These are phyloP conservation scores for Hirtodrosophila alboralis DNA, from an alignment of 2,888 invertebrate genomes.

Conservation along the genomic window DNA sequence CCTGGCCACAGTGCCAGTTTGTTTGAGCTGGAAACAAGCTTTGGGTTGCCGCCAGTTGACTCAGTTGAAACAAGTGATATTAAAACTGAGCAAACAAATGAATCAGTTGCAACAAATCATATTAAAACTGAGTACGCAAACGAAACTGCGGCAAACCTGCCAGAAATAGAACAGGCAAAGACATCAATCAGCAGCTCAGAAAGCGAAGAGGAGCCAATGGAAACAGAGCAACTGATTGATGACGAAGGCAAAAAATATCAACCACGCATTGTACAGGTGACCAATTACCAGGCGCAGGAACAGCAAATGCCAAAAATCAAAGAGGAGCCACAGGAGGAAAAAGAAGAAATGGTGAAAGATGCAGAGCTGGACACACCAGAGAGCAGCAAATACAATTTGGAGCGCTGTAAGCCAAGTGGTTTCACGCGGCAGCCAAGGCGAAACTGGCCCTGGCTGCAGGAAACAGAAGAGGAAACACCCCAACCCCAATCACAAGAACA, in stretches of 20 bases:
- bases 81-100: conserved; percentile 5
- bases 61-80: neutral
- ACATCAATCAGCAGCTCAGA: conserved; percentile 34
- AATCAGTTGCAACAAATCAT: too few species aligned
- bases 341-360: conserved; percentile 40
- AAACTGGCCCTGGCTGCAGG: conserved; percentile 85
- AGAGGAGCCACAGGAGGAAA: conserved; percentile 49
- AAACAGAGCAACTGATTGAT: conserved; percentile 22
- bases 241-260: conserved; percentile 65
- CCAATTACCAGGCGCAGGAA: conserved; percentile 81
- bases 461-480: conserved; percentile 29
- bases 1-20: conserved; percentile 57
- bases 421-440: conserved; percentile 82
- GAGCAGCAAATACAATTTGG: conserved; percentile 23
- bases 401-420: conserved; percentile 80
- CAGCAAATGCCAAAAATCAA: conserved; percentile 41
- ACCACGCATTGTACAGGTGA: conserved; percentile 83
- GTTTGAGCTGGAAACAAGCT: conserved; percentile 63
- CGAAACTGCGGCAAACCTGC: neutral
- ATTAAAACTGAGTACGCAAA: conserved; percentile 4
- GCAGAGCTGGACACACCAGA: conserved; percentile 22
- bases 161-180: conserved; percentile 14
- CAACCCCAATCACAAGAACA: conserved; percentile 26
- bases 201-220: conserved; percentile 47
- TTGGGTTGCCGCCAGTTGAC: conserved; percentile 35